phyloP scores from a whole-genome alignment of 2,113 vertebrate species.

The Tenebrosternarchus preto region DNA sequence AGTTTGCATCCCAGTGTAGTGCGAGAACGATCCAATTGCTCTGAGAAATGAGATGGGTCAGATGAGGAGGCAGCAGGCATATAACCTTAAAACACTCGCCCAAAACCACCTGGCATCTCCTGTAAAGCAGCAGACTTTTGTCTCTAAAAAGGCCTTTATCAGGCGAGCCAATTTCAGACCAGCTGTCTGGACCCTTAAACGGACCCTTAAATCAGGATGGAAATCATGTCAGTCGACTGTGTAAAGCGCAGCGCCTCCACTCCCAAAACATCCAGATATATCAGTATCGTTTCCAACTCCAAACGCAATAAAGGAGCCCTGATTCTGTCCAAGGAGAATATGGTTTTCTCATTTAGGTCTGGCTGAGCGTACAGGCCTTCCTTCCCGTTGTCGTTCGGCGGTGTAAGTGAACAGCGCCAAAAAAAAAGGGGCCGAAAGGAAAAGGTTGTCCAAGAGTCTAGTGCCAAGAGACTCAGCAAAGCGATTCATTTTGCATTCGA shows the following conservation, averaged over 20 bases:
- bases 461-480: background rate
- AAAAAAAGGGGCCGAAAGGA: background rate
- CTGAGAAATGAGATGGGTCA: conserved; percentile 45
- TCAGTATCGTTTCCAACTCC: conserved; percentile 15
- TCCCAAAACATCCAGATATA: conserved; percentile 32
- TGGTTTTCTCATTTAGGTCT: conserved; percentile 27
- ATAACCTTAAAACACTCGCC: conserved; percentile 51
- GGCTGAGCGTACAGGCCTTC: background rate
- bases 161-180: conserved; percentile 42
- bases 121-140: conserved; percentile 38
- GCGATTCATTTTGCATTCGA: conserved; percentile 19
- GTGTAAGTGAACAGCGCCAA: background rate
- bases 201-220: conserved; percentile 49
- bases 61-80: conserved; percentile 35
- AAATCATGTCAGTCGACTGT: conserved; percentile 36
- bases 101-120: conserved; percentile 47
- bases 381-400: background rate
- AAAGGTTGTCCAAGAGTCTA: conserved; percentile 6
- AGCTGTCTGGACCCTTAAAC: conserved; percentile 46
- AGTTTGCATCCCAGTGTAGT: conserved; percentile 12
- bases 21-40: conserved; percentile 38
- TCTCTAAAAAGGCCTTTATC: conserved; percentile 49
- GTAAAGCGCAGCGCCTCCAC: background rate
- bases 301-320: conserved; percentile 6
- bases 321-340: background rate